Percentiles rank a stretch among this genome's conserved stretches.
These are phyloP conservation scores for Cryptomyrus ogoouensis DNA, from an alignment of 2,113 vertebrate genomes.

Conservation along the genomic window DNA sequence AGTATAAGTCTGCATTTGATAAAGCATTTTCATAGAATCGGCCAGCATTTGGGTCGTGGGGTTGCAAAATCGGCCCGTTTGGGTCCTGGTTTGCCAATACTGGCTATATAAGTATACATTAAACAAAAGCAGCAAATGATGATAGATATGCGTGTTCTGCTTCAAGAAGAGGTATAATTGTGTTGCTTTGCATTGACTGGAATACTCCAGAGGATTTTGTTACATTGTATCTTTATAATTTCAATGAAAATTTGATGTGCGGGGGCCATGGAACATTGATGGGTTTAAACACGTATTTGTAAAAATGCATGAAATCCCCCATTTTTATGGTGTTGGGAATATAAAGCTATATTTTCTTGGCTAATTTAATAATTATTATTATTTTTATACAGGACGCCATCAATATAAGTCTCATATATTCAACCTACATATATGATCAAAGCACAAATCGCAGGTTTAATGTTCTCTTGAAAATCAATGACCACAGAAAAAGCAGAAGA, in stretches of 20 bases:
- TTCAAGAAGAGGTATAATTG: not conserved
- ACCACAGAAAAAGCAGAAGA: slow-evolving; percentile 49
- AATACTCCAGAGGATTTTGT: not conserved
- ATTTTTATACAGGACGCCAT: not conserved
- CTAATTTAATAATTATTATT: not conserved
- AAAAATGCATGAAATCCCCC: not conserved
- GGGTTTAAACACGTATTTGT: not conserved
- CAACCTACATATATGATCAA: slow-evolving; percentile 55
- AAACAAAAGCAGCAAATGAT: not conserved
- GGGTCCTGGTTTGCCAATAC: not conserved
- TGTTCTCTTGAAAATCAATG: slow-evolving; percentile 25
- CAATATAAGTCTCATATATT: not conserved
- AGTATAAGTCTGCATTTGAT: not conserved
- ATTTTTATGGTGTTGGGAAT: not conserved
- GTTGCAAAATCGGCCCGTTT: not conserved
- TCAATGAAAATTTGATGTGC: not conserved
- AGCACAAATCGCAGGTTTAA: slow-evolving; percentile 53
- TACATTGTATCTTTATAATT: not conserved
- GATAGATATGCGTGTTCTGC: not conserved
- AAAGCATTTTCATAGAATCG: not conserved
- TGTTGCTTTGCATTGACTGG: not conserved
- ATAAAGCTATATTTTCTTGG: not conserved
- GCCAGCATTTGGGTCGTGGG: not conserved
- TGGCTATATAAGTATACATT: not conserved
- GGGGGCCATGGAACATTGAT: not conserved